Evolutionary conservation across 2,797 vertebrate species (phyloP).

Genomic region (Knipowitschia caucasica): DNA sequence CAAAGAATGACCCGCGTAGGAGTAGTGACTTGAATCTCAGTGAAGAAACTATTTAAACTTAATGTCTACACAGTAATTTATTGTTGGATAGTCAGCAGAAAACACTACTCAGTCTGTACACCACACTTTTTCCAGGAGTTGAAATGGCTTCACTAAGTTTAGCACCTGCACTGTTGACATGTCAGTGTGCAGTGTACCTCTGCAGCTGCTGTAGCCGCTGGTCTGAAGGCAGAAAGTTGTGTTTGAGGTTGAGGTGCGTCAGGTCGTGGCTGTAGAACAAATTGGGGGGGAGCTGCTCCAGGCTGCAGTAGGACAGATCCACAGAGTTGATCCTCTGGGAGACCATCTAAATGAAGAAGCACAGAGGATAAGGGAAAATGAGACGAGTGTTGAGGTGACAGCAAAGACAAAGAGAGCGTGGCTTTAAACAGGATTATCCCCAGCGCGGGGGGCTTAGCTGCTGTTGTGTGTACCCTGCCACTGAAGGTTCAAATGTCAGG

Average conservation of each 20-base stretch:
- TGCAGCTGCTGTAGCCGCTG: slow-evolving; percentile 86
- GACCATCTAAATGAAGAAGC: slow-evolving; percentile 79
- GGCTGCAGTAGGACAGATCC: slow-evolving; percentile 94
- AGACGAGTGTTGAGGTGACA: slow-evolving; percentile 14
- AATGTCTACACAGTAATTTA: too few relatives aligned
- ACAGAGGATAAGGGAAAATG: neutral
- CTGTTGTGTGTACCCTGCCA: slow-evolving; percentile 23
- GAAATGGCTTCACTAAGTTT: too few relatives aligned
- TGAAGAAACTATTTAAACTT: too few relatives aligned
- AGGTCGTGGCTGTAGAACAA: slow-evolving; percentile 98
- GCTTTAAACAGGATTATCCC: slow-evolving; percentile 52
- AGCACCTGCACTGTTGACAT: too few relatives aligned
- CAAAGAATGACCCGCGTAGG: too few relatives aligned
- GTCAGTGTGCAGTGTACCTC: slow-evolving; percentile 80
- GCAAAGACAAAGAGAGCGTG: slow-evolving; percentile 23
- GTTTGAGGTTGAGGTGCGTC: slow-evolving; percentile 97
- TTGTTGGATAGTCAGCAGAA: too few relatives aligned
- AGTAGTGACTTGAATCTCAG: too few relatives aligned
- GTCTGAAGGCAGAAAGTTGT: slow-evolving; percentile 88
- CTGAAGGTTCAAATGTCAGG: slow-evolving; percentile 49
- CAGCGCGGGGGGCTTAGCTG: slow-evolving; percentile 20
- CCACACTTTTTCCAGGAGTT: too few relatives aligned
- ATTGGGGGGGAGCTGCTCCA: slow-evolving; percentile 91
- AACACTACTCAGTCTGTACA: too few relatives aligned
- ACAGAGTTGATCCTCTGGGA: slow-evolving; percentile 97